phyloP scores from a whole-genome alignment of 2,888 invertebrate species.

The Drosophila aldrichi region DNA sequence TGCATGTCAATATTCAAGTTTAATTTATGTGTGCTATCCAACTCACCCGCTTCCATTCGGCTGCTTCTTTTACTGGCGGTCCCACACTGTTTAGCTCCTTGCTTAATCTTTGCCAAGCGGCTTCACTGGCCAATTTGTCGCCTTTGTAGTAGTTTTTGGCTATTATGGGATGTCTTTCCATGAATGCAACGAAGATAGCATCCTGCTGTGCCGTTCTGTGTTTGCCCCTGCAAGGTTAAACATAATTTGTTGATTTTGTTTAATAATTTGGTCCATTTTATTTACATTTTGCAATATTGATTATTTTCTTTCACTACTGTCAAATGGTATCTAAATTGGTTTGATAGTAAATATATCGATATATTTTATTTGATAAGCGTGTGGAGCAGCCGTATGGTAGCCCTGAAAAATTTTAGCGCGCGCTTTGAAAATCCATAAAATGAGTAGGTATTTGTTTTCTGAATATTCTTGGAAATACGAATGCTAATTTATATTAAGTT shows the following conservation, averaged over 20 bases:
- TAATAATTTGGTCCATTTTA: slow-evolving; percentile 12
- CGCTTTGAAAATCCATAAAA: not conserved
- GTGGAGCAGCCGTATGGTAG: not conserved
- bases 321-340: not conserved
- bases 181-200: slow-evolving; percentile 68
- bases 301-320: slow-evolving; percentile 22
- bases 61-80: slow-evolving; percentile 65
- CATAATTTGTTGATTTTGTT: not conserved
- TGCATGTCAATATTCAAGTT: not conserved
- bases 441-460: not conserved
- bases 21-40: not conserved
- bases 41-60: slow-evolving; percentile 66
- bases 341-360: slow-evolving; percentile 13
- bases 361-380: not conserved
- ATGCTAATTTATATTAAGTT: not conserved
- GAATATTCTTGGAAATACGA: not conserved
- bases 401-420: slow-evolving; percentile 19
- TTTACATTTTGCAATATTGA: slow-evolving; percentile 55
- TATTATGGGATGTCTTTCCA: slow-evolving; percentile 66
- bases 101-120: slow-evolving; percentile 61
- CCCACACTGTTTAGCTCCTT: slow-evolving; percentile 65
- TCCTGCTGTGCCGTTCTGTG: slow-evolving; percentile 70
- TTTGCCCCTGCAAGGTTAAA: slow-evolving; percentile 60
- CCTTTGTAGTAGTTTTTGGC: slow-evolving; percentile 68
- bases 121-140: slow-evolving; percentile 61